Conservation (phyloP, 2,797 vertebrate genomes). For the Eulemur mongoz region DNA sequence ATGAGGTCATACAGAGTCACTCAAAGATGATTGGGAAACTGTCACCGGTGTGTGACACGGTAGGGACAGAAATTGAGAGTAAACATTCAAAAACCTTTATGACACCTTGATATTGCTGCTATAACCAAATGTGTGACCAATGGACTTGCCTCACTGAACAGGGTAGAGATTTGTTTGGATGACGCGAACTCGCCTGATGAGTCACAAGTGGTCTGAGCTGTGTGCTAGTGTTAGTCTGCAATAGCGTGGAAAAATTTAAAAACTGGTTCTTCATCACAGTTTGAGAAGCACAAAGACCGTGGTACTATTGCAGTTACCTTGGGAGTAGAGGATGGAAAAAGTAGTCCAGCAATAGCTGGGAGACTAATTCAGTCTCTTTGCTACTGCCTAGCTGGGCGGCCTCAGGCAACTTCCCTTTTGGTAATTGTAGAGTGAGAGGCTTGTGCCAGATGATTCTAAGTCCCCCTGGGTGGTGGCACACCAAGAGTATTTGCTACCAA, state of each 20-base stretch:
- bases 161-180: background rate
- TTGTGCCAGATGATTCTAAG: background rate
- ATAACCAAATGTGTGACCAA: background rate
- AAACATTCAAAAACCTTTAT: background rate
- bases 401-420: background rate
- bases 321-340: background rate
- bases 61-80: background rate
- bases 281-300: background rate
- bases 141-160: background rate
- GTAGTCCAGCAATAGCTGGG: background rate
- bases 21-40: background rate
- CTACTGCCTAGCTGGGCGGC: background rate
- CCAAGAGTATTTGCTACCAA: background rate
- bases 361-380: background rate
- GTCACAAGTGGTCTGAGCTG: background rate
- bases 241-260: background rate
- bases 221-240: background rate
- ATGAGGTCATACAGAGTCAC: background rate
- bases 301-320: background rate
- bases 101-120: too few relatives aligned
- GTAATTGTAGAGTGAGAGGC: background rate
- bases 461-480: too few relatives aligned
- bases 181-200: accelerated
- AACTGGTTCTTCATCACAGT: background rate
- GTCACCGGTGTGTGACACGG: background rate